phyloP scores from a whole-genome alignment of 1,140 invertebrate species.

The Diorhabda carinulata region DNA sequence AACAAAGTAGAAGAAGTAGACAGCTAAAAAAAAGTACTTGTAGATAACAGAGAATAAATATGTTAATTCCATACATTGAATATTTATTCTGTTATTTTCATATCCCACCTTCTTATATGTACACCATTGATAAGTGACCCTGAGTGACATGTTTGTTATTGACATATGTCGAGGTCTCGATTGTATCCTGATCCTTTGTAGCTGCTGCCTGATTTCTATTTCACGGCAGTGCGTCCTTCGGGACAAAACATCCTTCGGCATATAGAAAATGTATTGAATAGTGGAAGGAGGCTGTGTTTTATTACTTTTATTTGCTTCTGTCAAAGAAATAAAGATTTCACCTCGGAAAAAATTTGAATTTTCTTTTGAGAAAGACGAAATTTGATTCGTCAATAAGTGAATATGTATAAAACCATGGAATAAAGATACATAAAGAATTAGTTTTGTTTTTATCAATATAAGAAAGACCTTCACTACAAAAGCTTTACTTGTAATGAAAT shows the following conservation, averaged over 20 bases:
- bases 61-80: no score
- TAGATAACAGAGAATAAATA: no score
- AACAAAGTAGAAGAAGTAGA: no score
- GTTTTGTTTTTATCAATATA: no score
- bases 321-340: not conserved
- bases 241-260: conserved; percentile 1
- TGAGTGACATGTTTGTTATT: conserved; percentile 1
- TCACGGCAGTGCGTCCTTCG: not conserved
- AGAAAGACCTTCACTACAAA: no score
- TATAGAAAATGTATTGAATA: conserved; percentile 1
- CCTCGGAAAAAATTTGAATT: not conserved
- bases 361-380: not conserved
- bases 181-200: not conserved
- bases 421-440: not conserved
- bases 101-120: not conserved
- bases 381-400: conserved; percentile 2
- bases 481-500: no score
- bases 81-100: no score
- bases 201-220: not conserved
- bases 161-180: not conserved
- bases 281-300: not conserved
- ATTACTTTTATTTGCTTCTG: conserved; percentile 1
- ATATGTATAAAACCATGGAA: conserved; percentile 1
- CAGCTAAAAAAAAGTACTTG: no score
- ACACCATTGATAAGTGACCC: not conserved